These are phyloP conservation scores for Coracias cyanogaster DNA, from an alignment of 2,797 vertebrate genomes.

Conservation along the genomic window DNA sequence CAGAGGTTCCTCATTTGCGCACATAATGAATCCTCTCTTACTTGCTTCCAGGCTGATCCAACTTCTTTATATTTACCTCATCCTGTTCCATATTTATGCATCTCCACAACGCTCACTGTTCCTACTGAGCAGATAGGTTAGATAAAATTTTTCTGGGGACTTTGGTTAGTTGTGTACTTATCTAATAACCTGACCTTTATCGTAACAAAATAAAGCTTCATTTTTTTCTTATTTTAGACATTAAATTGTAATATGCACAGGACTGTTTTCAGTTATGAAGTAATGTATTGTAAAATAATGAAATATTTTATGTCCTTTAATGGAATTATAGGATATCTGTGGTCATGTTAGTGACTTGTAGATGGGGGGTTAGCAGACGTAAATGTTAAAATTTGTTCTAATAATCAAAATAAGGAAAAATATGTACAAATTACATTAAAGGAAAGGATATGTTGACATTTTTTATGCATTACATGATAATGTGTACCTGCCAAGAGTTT, in stretches of 20 bases:
- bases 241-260: not conserved
- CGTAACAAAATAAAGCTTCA: not conserved
- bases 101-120: not conserved
- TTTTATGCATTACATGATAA: not conserved
- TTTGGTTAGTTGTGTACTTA: not conserved
- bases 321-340: not conserved
- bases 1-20: conserved; percentile 44
- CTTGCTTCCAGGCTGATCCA: not conserved
- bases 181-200: not conserved
- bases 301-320: not conserved
- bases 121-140: not conserved
- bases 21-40: not conserved
- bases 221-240: not conserved
- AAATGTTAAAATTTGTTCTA: not conserved
- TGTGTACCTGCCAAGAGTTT: not conserved
- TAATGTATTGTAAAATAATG: not conserved
- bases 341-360: not conserved
- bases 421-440: not conserved
- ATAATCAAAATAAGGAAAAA: not conserved
- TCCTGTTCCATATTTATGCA: not conserved
- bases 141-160: not conserved
- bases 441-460: not conserved
- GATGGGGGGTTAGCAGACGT: not conserved
- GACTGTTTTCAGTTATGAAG: not conserved
- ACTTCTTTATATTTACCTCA: not conserved